These are phyloP conservation scores for Pogonomyrmex californicus DNA, from an alignment of 1,140 invertebrate genomes.

Conservation along the genomic window DNA sequence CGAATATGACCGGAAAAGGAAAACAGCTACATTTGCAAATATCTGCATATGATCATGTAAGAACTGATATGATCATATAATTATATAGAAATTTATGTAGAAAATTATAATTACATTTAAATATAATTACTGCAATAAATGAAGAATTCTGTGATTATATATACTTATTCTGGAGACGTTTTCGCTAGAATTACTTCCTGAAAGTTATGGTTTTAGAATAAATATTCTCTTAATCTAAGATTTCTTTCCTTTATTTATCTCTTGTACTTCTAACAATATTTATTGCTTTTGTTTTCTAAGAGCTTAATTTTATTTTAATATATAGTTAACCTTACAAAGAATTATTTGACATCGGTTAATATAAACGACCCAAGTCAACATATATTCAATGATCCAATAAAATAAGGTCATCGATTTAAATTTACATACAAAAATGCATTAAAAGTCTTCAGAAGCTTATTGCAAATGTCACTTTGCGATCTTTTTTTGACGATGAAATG, in stretches of 20 bases:
- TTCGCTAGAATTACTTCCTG: background rate
- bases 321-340: background rate
- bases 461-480: background rate
- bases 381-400: background rate
- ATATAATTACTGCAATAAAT: background rate
- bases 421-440: background rate
- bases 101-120: constrained; percentile 16
- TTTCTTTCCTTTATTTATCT: background rate
- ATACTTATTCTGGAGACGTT: background rate
- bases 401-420: background rate
- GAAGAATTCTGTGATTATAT: background rate
- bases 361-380: background rate
- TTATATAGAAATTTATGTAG: background rate
- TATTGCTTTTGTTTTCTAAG: background rate
- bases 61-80: too few species aligned
- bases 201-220: background rate
- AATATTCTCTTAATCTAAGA: background rate
- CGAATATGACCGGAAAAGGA: constrained; percentile 18
- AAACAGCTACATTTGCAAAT: constrained; percentile 59
- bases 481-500: background rate
- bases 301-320: background rate
- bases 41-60: background rate
- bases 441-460: background rate
- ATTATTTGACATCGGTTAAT: background rate
- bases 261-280: background rate